phyloP scores from a whole-genome alignment of 2,797 vertebrate genomes.

The Gymnothorax javanicus region DNA sequence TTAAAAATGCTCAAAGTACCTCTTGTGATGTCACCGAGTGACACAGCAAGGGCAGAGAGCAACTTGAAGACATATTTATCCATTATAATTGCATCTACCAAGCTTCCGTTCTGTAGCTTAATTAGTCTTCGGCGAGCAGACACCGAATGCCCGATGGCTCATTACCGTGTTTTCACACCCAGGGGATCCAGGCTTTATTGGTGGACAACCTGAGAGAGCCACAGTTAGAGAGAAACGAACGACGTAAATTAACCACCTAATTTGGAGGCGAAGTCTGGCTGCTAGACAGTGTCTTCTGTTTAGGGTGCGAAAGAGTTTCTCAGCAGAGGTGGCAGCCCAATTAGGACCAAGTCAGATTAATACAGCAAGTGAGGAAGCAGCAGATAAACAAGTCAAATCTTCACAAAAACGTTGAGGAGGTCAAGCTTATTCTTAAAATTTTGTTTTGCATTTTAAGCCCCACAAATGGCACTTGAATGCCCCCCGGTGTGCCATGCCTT shows the following conservation, averaged over 20 bases:
- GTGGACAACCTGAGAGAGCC: background rate
- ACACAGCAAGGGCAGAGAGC: too few species aligned
- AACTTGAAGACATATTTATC: too few species aligned
- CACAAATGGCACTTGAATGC: background rate
- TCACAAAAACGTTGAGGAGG: background rate
- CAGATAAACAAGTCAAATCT: background rate
- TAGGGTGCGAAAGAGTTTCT: background rate
- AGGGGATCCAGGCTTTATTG: too few species aligned
- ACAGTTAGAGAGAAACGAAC: too few species aligned
- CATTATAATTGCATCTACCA: too few species aligned
- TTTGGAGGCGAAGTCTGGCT: background rate
- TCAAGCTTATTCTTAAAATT: background rate
- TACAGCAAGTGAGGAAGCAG: background rate
- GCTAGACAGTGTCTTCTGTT: background rate
- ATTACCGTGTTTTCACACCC: too few species aligned
- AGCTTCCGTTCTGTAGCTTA: too few species aligned
- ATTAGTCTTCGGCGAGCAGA: too few species aligned
- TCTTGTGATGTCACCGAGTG: too few species aligned
- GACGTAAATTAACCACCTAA: too few species aligned
- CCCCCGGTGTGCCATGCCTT: background rate
- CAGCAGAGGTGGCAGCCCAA: background rate
- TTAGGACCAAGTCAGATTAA: background rate
- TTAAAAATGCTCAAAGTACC: too few species aligned
- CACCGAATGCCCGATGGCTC: too few species aligned
- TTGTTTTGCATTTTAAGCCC: background rate